These are phyloP conservation scores for Plectropomus leopardus DNA, from an alignment of 2,113 vertebrate species.

Conservation along the genomic window DNA sequence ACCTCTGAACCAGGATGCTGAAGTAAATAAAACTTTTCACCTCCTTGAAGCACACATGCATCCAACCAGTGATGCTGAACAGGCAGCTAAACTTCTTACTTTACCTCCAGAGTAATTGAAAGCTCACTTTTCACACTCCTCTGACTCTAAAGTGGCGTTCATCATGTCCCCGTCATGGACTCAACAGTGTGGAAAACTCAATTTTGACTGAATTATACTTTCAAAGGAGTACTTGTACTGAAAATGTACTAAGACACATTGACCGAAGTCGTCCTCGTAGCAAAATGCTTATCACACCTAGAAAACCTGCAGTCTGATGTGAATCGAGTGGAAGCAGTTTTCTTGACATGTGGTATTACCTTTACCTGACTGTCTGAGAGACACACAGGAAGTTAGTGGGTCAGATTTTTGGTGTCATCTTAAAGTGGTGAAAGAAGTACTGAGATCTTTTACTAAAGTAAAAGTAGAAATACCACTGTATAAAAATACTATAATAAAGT, in stretches of 20 bases:
- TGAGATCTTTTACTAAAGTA: too few relatives aligned
- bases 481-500: too few relatives aligned
- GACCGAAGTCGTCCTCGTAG: conserved; percentile 8
- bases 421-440: too few relatives aligned
- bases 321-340: conserved; percentile 1
- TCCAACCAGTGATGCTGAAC: conserved; percentile 25
- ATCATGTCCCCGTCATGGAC: conserved; percentile 62
- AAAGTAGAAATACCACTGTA: too few relatives aligned
- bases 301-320: conserved; percentile 28
- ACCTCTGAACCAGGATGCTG: conserved; percentile 20
- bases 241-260: conserved; percentile 24
- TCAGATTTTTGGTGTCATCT: neutral
- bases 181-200: conserved; percentile 58
- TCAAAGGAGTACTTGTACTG: conserved; percentile 46
- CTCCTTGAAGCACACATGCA: neutral
- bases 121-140: conserved; percentile 46
- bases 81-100: conserved; percentile 39
- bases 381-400: neutral
- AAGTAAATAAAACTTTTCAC: conserved; percentile 27
- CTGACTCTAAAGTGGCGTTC: conserved; percentile 51
- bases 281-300: conserved; percentile 10
- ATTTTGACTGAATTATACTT: conserved; percentile 57
- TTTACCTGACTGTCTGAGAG: neutral
- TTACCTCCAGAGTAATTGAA: conserved; percentile 50
- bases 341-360: neutral